Percentiles rank a stretch among this genome's conserved stretches.
Conservation (phyloP, 1,140 invertebrate species). For the Temnothorax curvispinosus region DNA sequence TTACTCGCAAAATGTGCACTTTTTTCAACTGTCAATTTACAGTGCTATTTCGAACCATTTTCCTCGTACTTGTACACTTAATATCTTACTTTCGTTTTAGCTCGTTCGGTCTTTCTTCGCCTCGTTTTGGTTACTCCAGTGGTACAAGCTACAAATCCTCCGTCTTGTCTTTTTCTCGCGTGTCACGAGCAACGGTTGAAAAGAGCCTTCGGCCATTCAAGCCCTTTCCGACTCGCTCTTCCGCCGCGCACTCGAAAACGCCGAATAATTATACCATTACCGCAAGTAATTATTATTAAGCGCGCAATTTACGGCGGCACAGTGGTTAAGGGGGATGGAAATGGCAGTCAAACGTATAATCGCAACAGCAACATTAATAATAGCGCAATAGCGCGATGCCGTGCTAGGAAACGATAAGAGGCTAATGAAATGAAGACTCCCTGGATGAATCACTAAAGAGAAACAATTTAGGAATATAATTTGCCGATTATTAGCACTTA, state of each 20-base stretch:
- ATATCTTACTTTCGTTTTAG: conserved; percentile 18
- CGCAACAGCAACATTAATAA: conserved; percentile 53
- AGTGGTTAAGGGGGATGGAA: not conserved
- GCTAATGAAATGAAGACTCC: conserved; percentile 54
- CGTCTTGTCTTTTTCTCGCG: conserved; percentile 35
- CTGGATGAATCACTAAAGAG: conserved; percentile 11
- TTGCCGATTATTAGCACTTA: conserved; percentile 8
- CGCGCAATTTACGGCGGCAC: conserved; percentile 37
- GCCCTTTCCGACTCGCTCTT: conserved; percentile 13
- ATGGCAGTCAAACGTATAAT: conserved; percentile 54
- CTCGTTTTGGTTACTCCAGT: not conserved
- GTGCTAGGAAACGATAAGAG: conserved; percentile 44
- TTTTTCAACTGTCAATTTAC: conserved; percentile 1
- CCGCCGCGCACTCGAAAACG: conserved; percentile 33
- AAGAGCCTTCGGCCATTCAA: conserved; percentile 53
- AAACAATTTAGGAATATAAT: conserved; percentile 28
- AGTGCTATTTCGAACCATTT: not conserved
- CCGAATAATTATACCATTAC: conserved; percentile 60
- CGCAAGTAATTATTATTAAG: conserved; percentile 56
- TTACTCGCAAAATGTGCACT: not conserved
- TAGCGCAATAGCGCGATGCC: conserved; percentile 12
- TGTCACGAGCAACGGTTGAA: conserved; percentile 43
- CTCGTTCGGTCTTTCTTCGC: conserved; percentile 25
- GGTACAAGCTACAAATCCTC: conserved; percentile 28
- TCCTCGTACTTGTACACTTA: not conserved